Percentiles rank a stretch among this genome's conserved stretches.
phyloP scores from a whole-genome alignment of 2,888 invertebrate genomes.

The Resseliella maxima region DNA sequence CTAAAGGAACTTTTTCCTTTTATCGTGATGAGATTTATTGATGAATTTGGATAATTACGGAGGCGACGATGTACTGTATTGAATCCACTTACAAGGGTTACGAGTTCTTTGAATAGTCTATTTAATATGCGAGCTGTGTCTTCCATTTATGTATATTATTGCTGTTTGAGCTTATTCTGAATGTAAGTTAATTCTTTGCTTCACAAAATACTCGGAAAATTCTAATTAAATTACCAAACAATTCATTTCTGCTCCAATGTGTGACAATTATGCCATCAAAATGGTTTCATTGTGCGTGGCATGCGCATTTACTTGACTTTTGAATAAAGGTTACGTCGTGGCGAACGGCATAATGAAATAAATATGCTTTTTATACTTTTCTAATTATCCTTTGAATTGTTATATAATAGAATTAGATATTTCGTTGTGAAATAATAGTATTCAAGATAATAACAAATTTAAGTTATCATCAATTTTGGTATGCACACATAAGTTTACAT shows the following conservation, averaged over 20 bases:
- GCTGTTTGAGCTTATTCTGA: too few species aligned
- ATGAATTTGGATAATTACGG: neutral
- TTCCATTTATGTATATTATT: neutral
- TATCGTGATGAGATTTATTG: slow-evolving; percentile 3
- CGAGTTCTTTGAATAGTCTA: neutral
- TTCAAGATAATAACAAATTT: neutral
- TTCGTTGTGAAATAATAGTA: neutral
- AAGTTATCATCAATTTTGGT: neutral
- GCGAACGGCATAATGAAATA: neutral
- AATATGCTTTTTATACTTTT: slow-evolving; percentile 10
- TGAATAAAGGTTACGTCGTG: neutral
- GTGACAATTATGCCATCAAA: slow-evolving; percentile 21
- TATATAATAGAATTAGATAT: slow-evolving; percentile 16
- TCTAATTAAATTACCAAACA: slow-evolving; percentile 23
- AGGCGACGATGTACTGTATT: neutral
- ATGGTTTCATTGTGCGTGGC: neutral
- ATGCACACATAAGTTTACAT: neutral
- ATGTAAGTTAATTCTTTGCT: neutral
- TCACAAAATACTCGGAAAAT: neutral
- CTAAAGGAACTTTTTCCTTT: neutral
- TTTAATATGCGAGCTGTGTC: neutral
- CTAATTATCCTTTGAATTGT: slow-evolving; percentile 11
- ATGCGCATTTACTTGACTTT: neutral
- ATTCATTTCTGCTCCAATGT: neutral
- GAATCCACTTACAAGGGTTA: slow-evolving; percentile 21